These are phyloP conservation scores for Cirrhinus mrigala DNA, from an alignment of 2,797 vertebrate species.

Conservation along the genomic window DNA sequence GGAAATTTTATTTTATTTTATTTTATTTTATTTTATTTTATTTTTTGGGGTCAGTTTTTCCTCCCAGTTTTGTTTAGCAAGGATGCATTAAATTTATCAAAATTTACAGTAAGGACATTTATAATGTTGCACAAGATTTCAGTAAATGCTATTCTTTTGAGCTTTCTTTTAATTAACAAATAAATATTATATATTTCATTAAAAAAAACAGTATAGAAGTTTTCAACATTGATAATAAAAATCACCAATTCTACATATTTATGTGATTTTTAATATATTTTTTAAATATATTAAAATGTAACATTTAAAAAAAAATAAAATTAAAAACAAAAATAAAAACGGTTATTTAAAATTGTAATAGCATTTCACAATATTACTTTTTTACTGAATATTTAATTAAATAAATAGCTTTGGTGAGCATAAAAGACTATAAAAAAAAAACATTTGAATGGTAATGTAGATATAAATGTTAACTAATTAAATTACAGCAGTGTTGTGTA, in stretches of 20 bases:
- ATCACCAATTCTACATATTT: not conserved
- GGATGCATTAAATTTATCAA: not conserved
- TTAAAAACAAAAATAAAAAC: too few species aligned
- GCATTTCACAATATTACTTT: not conserved
- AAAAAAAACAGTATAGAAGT: too few species aligned
- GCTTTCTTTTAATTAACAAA: not conserved
- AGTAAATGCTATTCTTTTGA: not conserved
- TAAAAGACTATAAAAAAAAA: not conserved
- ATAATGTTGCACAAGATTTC: not conserved
- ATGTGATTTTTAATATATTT: too few species aligned
- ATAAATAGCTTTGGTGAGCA: not conserved
- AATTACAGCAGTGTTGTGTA: not conserved
- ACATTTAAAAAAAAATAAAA: not conserved
- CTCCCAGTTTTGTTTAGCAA: not conserved
- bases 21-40: not conserved
- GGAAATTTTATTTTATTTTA: not conserved
- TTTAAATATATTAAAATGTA: not conserved
- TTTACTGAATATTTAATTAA: not conserved
- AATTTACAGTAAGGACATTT: not conserved
- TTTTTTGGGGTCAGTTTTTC: not conserved
- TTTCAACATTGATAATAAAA: not conserved
- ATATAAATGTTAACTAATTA: not conserved
- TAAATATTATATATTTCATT: not conserved
- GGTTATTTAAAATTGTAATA: not conserved
- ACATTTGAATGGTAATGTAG: not conserved